Conservation (phyloP, 2,888 invertebrate genomes). For the Acanthosepion pharaonis region DNA sequence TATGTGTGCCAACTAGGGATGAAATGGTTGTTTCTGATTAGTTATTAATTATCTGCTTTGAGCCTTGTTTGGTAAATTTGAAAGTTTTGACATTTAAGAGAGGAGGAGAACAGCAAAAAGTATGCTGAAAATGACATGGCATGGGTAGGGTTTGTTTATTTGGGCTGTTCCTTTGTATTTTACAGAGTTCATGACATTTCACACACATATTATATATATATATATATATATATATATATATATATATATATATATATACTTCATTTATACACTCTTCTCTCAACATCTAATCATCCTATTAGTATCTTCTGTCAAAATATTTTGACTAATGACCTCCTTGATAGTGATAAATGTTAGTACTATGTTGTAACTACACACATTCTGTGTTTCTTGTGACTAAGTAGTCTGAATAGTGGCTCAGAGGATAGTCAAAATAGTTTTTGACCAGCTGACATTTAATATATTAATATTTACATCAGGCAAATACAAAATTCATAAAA, state of each 20-base stretch:
- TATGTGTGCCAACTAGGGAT: neutral
- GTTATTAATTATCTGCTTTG: neutral
- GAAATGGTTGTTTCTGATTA: neutral
- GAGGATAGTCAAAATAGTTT: no score
- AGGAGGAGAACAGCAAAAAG: neutral
- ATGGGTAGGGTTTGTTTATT: neutral
- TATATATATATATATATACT: neutral
- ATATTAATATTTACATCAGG: no score
- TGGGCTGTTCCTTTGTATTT: neutral
- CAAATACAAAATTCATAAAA: no score
- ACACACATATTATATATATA: neutral
- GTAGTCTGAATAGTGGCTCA: no score
- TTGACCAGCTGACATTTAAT: no score
- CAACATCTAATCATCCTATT: no score
- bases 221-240: neutral
- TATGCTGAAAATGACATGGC: neutral
- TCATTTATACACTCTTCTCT: no score
- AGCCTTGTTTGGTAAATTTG: neutral
- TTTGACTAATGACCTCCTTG: no score
- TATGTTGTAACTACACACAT: no score
- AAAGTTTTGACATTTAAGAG: neutral
- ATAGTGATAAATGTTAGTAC: no score
- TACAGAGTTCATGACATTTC: neutral
- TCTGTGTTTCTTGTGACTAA: no score
- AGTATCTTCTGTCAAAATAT: no score